phyloP scores from a whole-genome alignment of 2,888 invertebrate species.

The Drosophila sordidula region DNA sequence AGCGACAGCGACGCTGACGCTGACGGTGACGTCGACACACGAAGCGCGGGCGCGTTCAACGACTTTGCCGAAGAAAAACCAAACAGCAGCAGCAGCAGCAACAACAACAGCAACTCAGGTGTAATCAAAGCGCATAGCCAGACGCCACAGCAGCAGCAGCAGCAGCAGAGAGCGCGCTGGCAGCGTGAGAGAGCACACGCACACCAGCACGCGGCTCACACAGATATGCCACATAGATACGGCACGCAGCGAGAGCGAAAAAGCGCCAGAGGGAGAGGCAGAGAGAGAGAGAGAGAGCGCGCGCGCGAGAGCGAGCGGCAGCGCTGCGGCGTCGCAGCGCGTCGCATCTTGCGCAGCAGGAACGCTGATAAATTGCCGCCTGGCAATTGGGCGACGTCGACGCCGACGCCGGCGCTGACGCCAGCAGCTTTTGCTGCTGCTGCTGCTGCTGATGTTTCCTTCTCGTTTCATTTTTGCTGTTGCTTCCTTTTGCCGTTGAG shows the following conservation, averaged over 20 bases:
- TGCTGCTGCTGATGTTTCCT: slow-evolving; percentile 43
- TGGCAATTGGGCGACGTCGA: slow-evolving; percentile 71
- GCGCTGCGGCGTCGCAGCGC: slow-evolving; percentile 35
- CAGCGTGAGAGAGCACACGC: slow-evolving; percentile 34
- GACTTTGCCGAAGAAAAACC: slow-evolving; percentile 75
- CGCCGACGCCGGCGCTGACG: slow-evolving; percentile 20
- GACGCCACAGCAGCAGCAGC: slow-evolving; percentile 51
- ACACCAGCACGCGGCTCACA: slow-evolving; percentile 45
- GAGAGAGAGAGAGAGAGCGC: slow-evolving; percentile 16
- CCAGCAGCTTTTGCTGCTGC: slow-evolving; percentile 11
- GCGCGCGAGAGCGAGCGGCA: slow-evolving; percentile 10
- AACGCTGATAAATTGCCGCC: slow-evolving; percentile 78
- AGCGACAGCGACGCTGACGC: slow-evolving; percentile 44
- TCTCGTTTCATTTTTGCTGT: slow-evolving; percentile 40
- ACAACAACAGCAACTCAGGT: slow-evolving; percentile 63
- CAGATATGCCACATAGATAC: slow-evolving; percentile 65
- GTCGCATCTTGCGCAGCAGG: slow-evolving; percentile 55
- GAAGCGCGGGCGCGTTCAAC: slow-evolving; percentile 71
- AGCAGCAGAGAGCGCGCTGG: slow-evolving; percentile 39
- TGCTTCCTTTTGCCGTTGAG: slow-evolving; percentile 54
- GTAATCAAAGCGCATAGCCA: slow-evolving; percentile 76
- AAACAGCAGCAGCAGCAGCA: slow-evolving; percentile 69
- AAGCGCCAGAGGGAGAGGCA: slow-evolving; percentile 9
- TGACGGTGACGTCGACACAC: slow-evolving; percentile 26
- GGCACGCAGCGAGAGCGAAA: not conserved